Evolutionary conservation across 2,797 vertebrate species (phyloP), one percentile per base, ranked within the genome.

Genomic region (Garrulus glandarius): DNA sequence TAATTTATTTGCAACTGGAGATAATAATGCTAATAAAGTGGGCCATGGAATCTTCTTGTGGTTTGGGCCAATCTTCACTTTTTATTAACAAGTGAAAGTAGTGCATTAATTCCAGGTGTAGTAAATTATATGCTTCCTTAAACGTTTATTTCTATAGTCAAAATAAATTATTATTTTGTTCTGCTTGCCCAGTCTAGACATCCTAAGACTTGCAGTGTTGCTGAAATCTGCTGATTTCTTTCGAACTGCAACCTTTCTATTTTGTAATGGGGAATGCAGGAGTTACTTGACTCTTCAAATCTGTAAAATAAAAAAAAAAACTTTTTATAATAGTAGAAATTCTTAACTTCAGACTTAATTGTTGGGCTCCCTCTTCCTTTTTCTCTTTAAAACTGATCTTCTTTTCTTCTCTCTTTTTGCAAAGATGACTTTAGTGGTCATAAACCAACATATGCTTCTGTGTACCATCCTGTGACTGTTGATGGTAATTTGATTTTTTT

Each of bases 401-500:
- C 39, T 78, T 94, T 84, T 95, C 83, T 84, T 92, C 52, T 92
- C 41, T 93, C 87, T 85, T 78, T 95, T 65, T 89, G 79, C 3
- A 0, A 87, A 96, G 95, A 95, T 95, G 72, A 94, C 63, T 96
- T 94, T 93, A 83, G 60, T 94, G 71, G 44, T 92, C 82, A 76
- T 93, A 93, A 85, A 69, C 30, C 87, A 93, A 27, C 76, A 43
- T 89, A 84, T 53, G 47, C 88, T 87, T 92, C 96, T 84, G 68
- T 92, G 47, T 96, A 78, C 90, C 90, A 84, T 85, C 87, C 96
- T 96, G 76, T 96, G 81, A 89, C 91, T 87, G 74, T 79, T 76
- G 89, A 96, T 87, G 88, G 94, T 95, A 94, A 92, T 84, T 79
- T 30, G 11, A 83, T 53, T 59, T 64, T 36, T 87, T 72, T 53